Evolutionary conservation across 1,140 invertebrate species (phyloP).

Genomic region (Heliconius eleuchia): DNA sequence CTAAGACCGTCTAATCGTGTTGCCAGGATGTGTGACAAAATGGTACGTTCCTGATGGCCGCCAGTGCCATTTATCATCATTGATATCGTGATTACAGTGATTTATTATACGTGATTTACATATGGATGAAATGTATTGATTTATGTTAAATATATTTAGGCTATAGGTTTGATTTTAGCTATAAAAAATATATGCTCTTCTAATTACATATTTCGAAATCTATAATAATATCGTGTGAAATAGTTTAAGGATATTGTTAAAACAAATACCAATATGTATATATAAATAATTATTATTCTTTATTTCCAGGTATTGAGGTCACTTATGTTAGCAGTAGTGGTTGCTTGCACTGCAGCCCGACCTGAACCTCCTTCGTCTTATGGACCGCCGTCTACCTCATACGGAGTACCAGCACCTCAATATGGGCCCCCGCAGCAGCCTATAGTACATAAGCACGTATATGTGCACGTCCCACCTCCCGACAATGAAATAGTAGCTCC

Average conservation of each 20-base stretch:
- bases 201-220: background rate
- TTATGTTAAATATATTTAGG: background rate
- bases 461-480: conserved; percentile 92
- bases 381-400: conserved; percentile 65
- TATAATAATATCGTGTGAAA: background rate
- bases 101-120: background rate
- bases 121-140: background rate
- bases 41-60: conserved; percentile 54
- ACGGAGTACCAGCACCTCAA: conserved; percentile 78
- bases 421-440: conserved; percentile 89
- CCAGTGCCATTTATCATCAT: background rate
- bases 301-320: conserved; percentile 66
- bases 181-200: background rate
- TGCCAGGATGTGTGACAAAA: conserved; percentile 71
- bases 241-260: background rate
- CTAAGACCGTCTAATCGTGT: conserved; percentile 57
- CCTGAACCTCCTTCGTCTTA: conserved; percentile 74
- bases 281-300: background rate
- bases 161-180: background rate
- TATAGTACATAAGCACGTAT: conserved; percentile 92
- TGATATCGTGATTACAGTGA: background rate
- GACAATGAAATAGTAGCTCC: conserved; percentile 88
- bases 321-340: conserved; percentile 61
- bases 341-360: conserved; percentile 61
- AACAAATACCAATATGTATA: too few relatives aligned